These are phyloP conservation scores for Myotis pilosus DNA, from an alignment of 2,797 vertebrate genomes.

Conservation along the genomic window DNA sequence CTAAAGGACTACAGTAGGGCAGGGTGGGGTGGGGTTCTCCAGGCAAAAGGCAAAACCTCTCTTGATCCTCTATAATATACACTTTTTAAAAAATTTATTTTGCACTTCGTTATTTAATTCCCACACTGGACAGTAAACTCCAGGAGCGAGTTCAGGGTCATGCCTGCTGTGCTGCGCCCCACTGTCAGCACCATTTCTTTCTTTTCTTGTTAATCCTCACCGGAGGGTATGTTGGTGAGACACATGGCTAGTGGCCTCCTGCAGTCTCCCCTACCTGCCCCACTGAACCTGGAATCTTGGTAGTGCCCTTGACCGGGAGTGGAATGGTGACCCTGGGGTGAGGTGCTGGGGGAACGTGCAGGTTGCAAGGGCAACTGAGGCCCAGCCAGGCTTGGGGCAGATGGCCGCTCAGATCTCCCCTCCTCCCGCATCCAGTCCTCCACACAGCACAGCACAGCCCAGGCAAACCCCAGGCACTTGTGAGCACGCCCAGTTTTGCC, in stretches of 20 bases:
- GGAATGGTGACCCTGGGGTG: not conserved
- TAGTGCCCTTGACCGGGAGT: not conserved
- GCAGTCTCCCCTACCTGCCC: no score
- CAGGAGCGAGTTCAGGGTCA: not conserved
- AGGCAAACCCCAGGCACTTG: no score
- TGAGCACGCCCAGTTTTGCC: not conserved
- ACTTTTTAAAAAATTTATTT: not conserved
- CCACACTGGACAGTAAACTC: not conserved
- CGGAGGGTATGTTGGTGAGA: not conserved
- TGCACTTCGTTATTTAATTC: not conserved
- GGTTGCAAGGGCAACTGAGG: not conserved
- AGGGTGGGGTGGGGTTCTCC: not conserved
- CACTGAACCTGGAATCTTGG: not conserved
- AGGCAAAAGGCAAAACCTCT: not conserved
- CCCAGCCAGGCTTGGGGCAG: not conserved
- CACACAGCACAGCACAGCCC: rapidly evolving
- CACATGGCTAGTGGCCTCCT: not conserved
- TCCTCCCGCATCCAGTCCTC: rapidly evolving
- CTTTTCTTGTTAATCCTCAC: not conserved
- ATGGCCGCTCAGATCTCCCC: no score
- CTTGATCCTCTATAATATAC: not conserved
- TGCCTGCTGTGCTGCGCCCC: not conserved
- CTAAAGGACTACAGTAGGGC: not conserved
- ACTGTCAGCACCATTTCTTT: not conserved
- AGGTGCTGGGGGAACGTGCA: rapidly evolving